Conservation (phyloP, 2,113 vertebrate species). For the Daphoenositta chrysoptera region DNA sequence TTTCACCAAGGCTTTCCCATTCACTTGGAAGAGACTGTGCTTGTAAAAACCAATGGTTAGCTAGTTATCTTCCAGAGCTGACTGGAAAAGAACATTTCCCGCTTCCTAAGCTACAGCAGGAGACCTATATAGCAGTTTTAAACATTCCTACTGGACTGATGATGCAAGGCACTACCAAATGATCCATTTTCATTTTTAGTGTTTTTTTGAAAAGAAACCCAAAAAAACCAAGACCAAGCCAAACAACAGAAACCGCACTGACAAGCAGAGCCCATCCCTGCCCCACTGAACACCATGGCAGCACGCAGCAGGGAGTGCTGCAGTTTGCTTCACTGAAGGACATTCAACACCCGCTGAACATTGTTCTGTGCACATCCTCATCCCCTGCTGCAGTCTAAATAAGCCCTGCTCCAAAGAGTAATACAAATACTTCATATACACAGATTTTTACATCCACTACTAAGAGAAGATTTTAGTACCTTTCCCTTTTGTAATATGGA, state of each 20-base stretch:
- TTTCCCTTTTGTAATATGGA: not conserved
- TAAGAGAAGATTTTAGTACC: not conserved
- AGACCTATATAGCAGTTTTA: not conserved
- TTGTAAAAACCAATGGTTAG: not conserved
- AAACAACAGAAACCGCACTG: not conserved
- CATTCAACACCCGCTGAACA: not conserved
- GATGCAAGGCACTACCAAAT: not conserved
- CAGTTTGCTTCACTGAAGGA: not conserved
- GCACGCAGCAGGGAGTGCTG: not conserved
- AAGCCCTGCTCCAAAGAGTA: not conserved
- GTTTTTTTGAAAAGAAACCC: rapidly evolving
- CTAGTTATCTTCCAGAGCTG: not conserved
- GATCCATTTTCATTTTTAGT: not conserved
- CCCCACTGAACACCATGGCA: not conserved
- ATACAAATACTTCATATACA: not conserved
- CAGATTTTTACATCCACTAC: not conserved
- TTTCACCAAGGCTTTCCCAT: not conserved
- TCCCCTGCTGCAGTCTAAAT: not conserved
- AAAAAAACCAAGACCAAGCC: not conserved
- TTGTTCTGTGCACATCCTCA: not conserved
- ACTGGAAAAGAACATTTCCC: not conserved
- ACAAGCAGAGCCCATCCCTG: not conserved
- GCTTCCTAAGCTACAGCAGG: not conserved
- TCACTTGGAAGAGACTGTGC: not conserved
- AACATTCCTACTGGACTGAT: not conserved